Base-by-base conservation (phyloP, 92 coral and sea anemone species). In the Plumapathes pennacea region DNA sequence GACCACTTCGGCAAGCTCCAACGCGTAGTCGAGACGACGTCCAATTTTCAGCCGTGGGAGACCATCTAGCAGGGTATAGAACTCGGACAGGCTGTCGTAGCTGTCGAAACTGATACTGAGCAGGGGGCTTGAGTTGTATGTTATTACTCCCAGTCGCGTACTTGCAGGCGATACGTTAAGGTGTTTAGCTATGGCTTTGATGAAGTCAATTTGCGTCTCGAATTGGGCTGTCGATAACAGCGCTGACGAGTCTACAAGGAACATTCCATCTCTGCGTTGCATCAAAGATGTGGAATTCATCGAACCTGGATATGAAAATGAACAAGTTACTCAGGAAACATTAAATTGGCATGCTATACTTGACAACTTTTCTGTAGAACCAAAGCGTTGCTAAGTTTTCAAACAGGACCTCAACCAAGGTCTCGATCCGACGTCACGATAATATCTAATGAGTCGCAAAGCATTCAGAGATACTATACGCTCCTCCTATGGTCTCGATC, bases 101-200 rank as follows among this genome's bases (percentile, higher is more conserved):
- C 71, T 66, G 38, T 84, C 46, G 21, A 92, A 67, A 32, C 67
- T 50, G 20, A 92, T 60, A 9, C 46, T 48, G 32, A 88, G 67
- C 24, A 48, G 74, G 4, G 96, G 69, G 22, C 60, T 68, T 45
- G 64, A 77, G 56, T 69, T 78, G 74, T 92, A 92, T 23, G 79
- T 62, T n/a, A 92, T 63, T 14, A 92, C 78, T n/a, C 86, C 98
- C 22, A 80, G 92, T 6, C 88, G 96, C 4, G 85, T 86, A 10
- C 76, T 94, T 37, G 46, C 64, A 4, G 86, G 80, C 31, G 98
- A 84, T 7, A 88, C 83, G 18, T 60, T 54, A 8, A 84, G 75
- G 20, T 80, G 76, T 17, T 77, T 68, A 6, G 88, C 77, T 24
- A 89, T 46, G 2, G 66, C 64, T 31, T 72, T 64, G 28, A 92